Conservation (phyloP, 1,140 invertebrate species). For the Steinernema khuongi region DNA sequence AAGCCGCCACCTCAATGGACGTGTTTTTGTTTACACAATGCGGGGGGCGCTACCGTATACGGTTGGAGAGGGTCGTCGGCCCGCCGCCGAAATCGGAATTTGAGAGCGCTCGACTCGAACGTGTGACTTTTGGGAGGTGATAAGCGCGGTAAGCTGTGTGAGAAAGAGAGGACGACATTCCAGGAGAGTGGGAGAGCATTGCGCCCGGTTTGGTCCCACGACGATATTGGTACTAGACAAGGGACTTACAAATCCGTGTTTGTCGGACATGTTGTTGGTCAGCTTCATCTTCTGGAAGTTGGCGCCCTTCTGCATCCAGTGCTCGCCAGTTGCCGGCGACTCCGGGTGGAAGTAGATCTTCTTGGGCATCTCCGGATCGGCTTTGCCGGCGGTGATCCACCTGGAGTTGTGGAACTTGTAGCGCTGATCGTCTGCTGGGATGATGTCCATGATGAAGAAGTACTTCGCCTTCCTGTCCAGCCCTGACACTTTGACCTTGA, state of each 20-base stretch:
- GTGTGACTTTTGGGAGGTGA: slow-evolving; percentile 13
- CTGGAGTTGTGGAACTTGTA: slow-evolving; percentile 89
- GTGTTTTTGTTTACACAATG: slow-evolving; percentile 17
- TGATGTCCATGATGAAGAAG: slow-evolving; percentile 81
- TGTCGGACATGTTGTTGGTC: slow-evolving; percentile 95
- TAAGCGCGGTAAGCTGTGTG: background rate
- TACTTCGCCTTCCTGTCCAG: slow-evolving; percentile 84
- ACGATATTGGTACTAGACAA: slow-evolving; percentile 21
- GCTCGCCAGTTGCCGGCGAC: slow-evolving; percentile 84
- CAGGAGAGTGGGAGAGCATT: background rate
- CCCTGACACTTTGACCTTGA: slow-evolving; percentile 78
- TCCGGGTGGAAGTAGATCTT: slow-evolving; percentile 96
- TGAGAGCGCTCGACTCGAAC: background rate
- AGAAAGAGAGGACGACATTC: background rate
- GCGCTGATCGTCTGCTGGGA: slow-evolving; percentile 84
- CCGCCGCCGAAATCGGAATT: too few species aligned
- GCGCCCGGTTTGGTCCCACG: too few species aligned
- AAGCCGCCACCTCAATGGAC: background rate
- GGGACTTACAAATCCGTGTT: slow-evolving; percentile 90
- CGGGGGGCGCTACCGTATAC: slow-evolving; percentile 2
- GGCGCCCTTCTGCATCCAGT: slow-evolving; percentile 97
- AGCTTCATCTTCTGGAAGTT: slow-evolving; percentile 96
- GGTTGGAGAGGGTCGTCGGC: too few species aligned
- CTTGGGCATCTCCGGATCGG: slow-evolving; percentile 71
- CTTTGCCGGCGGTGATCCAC: slow-evolving; percentile 65